Percentiles rank a stretch among this genome's conserved stretches.
Conservation (phyloP, 2,888 invertebrate genomes). For the Stenoptilia bipunctidactyla region DNA sequence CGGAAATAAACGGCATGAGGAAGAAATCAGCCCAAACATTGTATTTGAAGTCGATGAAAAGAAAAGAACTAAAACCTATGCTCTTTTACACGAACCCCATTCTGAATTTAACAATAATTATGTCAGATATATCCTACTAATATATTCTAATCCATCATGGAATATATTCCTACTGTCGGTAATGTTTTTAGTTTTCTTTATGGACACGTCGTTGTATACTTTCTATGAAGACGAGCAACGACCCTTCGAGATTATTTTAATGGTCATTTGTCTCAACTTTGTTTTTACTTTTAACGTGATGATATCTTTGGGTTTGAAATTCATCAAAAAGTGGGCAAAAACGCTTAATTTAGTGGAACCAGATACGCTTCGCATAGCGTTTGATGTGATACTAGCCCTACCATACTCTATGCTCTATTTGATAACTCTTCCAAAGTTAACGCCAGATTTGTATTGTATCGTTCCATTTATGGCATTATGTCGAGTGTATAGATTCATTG, state of each 20-base stretch:
- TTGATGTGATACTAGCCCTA: constrained; percentile 43
- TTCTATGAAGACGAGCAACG: constrained; percentile 31
- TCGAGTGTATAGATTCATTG: constrained; percentile 49
- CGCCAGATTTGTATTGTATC: constrained; percentile 38
- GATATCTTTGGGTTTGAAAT: constrained; percentile 45
- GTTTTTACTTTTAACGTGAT: constrained; percentile 44
- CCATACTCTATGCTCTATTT: constrained; percentile 50
- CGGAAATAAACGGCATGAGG: not conserved
- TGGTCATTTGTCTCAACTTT: constrained; percentile 38
- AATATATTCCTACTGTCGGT: constrained; percentile 40
- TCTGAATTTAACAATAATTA: constrained; percentile 43
- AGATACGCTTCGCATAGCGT: constrained; percentile 32
- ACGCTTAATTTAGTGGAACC: constrained; percentile 59
- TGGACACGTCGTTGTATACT: constrained; percentile 51
- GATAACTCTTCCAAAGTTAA: constrained; percentile 18
- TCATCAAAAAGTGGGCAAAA: constrained; percentile 53
- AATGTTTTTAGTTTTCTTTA: constrained; percentile 40
- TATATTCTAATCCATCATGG: constrained; percentile 50
- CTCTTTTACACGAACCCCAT: constrained; percentile 47
- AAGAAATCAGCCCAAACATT: constrained; percentile 20
- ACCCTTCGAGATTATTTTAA: constrained; percentile 34
- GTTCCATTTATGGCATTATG: constrained; percentile 46
- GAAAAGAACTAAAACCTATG: constrained; percentile 40
- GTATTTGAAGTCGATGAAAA: constrained; percentile 28
- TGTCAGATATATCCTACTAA: constrained; percentile 38